These are phyloP conservation scores for Luperina testacea DNA, from an alignment of 2,888 invertebrate species.

Conservation along the genomic window DNA sequence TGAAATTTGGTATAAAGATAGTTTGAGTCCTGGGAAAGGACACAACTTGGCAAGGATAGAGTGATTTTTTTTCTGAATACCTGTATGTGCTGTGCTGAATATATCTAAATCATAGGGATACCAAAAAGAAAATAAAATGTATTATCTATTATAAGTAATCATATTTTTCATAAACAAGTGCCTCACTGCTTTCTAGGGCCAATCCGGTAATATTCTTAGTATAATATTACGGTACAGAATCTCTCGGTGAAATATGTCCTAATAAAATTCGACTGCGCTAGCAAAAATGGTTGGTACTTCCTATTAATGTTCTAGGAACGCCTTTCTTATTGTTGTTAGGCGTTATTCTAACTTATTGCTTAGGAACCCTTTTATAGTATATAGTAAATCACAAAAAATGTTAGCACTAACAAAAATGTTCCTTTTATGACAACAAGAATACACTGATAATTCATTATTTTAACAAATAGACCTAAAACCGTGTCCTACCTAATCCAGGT, in stretches of 20 bases:
- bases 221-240: neutral
- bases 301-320: neutral
- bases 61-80: neutral
- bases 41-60: neutral
- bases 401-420: neutral
- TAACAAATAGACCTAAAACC: too few relatives aligned
- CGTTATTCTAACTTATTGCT: neutral
- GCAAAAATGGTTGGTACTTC: neutral
- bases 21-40: too few relatives aligned
- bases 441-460: neutral
- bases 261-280: constrained; percentile 1
- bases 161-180: neutral
- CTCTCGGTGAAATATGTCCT: neutral
- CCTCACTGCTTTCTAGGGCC: neutral
- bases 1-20: too few relatives aligned
- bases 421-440: neutral
- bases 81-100: neutral
- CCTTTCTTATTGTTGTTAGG: neutral
- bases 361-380: neutral
- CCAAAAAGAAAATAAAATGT: neutral
- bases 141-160: too few relatives aligned
- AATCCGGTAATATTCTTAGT: neutral
- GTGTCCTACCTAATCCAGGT: too few relatives aligned
- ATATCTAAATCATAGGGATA: too few relatives aligned
- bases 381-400: neutral